Conservation (phyloP, 2,797 vertebrate species). For the Potorous gilbertii region DNA sequence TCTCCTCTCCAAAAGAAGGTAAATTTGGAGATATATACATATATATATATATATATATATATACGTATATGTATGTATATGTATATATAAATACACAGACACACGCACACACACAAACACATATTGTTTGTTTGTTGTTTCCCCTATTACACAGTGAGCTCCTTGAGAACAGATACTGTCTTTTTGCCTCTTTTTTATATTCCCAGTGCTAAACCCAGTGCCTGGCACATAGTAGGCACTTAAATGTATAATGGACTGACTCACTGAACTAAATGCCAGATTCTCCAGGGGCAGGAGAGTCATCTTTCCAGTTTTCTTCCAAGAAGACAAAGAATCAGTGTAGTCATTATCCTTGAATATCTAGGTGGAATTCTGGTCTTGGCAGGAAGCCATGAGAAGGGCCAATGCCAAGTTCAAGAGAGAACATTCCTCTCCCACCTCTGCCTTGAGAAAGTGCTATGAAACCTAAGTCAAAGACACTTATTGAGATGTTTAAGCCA, state of each 20-base stretch:
- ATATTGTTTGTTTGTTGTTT: background rate
- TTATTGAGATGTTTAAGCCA: background rate
- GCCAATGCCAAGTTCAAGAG: background rate
- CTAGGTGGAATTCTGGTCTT: background rate
- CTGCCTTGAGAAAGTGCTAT: background rate
- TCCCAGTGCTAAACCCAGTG: background rate
- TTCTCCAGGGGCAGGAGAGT: background rate
- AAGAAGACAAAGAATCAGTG: background rate
- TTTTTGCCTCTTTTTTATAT: background rate
- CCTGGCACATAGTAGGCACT: background rate
- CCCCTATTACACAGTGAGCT: background rate
- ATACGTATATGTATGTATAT: too few relatives aligned
- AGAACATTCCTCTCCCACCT: background rate
- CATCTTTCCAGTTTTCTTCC: background rate
- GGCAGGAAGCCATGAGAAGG: background rate
- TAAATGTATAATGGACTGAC: background rate
- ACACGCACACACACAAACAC: too few relatives aligned
- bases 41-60: too few relatives aligned
- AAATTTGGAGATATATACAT: too few relatives aligned
- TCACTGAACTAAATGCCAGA: background rate
- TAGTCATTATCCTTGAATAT: background rate
- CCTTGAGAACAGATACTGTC: background rate
- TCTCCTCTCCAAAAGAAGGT: too few relatives aligned
- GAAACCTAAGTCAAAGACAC: background rate
- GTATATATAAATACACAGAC: too few relatives aligned